These are phyloP conservation scores for Chascanopsetta lugubris DNA, from an alignment of 2,113 vertebrate species.

Conservation along the genomic window DNA sequence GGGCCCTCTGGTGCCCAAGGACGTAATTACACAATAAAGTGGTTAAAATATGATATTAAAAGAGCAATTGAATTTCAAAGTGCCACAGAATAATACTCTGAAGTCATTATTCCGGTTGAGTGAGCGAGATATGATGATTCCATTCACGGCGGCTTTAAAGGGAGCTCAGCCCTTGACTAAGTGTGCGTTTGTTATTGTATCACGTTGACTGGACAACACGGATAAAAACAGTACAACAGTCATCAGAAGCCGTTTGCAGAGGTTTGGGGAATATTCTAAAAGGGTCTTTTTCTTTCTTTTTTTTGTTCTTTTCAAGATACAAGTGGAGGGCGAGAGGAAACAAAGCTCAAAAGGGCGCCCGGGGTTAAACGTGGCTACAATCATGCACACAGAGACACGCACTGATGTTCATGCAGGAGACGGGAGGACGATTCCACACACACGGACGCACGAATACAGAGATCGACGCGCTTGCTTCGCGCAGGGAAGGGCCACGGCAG, in stretches of 20 bases:
- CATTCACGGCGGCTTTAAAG: slow-evolving; percentile 12
- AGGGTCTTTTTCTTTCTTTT: neutral
- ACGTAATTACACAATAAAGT: slow-evolving; percentile 27
- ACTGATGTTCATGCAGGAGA: slow-evolving; percentile 55
- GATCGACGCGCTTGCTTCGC: slow-evolving; percentile 10
- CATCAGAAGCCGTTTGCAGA: slow-evolving; percentile 46
- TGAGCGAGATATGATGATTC: slow-evolving; percentile 12
- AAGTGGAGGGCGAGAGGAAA: neutral
- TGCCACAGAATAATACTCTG: slow-evolving; percentile 30
- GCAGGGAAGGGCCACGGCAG: neutral
- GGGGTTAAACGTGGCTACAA: slow-evolving; percentile 33
- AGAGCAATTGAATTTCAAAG: slow-evolving; percentile 31
- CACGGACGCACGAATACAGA: neutral
- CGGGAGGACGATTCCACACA: slow-evolving; percentile 29
- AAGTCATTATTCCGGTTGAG: slow-evolving; percentile 4
- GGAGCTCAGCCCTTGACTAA: slow-evolving; percentile 23
- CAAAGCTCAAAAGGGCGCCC: slow-evolving; percentile 6
- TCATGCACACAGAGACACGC: slow-evolving; percentile 63
- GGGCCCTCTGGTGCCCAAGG: slow-evolving; percentile 40
- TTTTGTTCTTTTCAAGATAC: slow-evolving; percentile 9
- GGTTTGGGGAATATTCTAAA: neutral
- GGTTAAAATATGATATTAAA: slow-evolving; percentile 24
- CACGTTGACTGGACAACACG: slow-evolving; percentile 6
- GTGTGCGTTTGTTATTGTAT: slow-evolving; percentile 25
- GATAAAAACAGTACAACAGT: slow-evolving; percentile 51